A percentile compares a stretch with the other conserved stretches of the same genome.
phyloP scores from a whole-genome alignment of 2,113 vertebrate genomes.

The Neodon shergylaensis region DNA sequence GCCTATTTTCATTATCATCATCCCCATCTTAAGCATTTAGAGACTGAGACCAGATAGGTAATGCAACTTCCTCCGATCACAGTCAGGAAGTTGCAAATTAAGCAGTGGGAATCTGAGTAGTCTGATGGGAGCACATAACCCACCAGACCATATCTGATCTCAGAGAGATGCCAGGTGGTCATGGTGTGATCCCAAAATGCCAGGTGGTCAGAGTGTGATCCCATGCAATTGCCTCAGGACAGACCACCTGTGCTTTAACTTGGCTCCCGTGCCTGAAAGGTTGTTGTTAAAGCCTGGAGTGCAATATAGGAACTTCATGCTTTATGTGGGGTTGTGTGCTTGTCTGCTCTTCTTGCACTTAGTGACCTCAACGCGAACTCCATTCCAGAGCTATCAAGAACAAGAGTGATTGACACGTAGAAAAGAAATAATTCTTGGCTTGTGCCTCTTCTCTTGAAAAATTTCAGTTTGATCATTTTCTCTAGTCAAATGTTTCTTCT shows the following conservation, averaged over 20 bases:
- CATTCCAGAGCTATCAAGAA: background rate
- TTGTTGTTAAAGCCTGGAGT: background rate
- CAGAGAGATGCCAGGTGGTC: background rate
- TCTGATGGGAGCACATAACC: background rate
- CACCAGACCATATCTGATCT: background rate
- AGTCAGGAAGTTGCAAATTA: background rate
- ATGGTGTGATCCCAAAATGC: background rate
- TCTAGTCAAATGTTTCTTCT: background rate
- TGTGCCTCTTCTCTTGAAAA: background rate
- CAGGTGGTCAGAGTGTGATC: background rate
- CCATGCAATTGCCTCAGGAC: background rate
- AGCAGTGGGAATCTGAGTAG: background rate
- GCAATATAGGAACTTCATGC: background rate
- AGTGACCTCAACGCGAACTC: background rate
- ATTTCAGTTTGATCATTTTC: background rate
- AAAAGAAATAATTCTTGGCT: background rate
- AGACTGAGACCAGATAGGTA: constrained; percentile 2
- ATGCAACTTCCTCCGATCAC: background rate
- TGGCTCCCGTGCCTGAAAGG: background rate
- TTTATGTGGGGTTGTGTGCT: background rate
- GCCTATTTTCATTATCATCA: background rate
- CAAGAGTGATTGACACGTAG: background rate
- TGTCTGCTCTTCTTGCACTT: background rate
- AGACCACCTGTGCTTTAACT: background rate
- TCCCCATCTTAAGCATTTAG: background rate